These are phyloP conservation scores for Theropithecus gelada DNA, from an alignment of 2,113 vertebrate genomes.

Conservation along the genomic window DNA sequence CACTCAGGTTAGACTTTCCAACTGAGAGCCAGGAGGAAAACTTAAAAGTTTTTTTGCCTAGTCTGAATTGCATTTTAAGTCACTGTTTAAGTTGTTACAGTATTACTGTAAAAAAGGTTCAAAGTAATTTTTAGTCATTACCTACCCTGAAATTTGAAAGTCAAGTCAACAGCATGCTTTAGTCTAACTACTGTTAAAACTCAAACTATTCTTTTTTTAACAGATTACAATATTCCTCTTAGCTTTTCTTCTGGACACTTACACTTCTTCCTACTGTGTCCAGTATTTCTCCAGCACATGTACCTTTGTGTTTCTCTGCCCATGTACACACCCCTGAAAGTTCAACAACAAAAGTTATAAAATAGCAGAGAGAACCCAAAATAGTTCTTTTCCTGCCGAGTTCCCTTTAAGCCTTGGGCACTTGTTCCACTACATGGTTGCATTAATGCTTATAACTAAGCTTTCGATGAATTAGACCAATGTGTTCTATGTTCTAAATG, in stretches of 20 bases:
- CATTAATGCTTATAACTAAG: conserved; percentile 48
- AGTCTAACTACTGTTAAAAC: neutral
- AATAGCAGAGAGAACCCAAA: neutral
- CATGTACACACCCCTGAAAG: neutral
- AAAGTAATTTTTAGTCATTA: neutral
- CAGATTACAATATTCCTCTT: neutral
- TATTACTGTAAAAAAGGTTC: conserved; percentile 8
- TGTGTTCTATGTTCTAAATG: conserved; percentile 47
- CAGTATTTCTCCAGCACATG: neutral
- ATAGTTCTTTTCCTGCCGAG: neutral
- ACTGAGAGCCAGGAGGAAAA: neutral
- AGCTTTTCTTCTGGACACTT: neutral
- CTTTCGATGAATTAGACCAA: conserved; percentile 68
- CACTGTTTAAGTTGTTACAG: neutral
- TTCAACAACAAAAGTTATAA: conserved; percentile 6
- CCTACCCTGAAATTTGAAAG: conserved; percentile 12
- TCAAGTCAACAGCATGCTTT: neutral
- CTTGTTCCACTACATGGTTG: neutral
- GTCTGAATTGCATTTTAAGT: neutral
- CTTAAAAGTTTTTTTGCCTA: neutral
- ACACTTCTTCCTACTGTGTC: neutral
- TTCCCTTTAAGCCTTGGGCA: conserved; percentile 9
- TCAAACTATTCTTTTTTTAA: neutral
- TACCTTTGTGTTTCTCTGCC: neutral
- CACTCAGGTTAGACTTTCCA: neutral